phyloP scores from a whole-genome alignment of 37 sponge, comb jelly and placozoan genomes.

The Tethya wilhelma region DNA sequence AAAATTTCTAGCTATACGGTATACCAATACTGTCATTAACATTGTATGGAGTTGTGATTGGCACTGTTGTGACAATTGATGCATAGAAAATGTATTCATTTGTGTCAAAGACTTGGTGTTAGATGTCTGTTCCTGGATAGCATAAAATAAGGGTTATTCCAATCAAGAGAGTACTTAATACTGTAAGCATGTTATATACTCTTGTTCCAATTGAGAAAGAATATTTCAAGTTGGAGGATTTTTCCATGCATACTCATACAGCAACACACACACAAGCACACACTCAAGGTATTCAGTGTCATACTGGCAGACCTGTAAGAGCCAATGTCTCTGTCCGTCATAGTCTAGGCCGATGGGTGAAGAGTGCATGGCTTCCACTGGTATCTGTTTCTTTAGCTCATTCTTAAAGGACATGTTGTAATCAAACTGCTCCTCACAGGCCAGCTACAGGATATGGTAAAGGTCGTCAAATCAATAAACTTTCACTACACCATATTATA shows the following conservation, averaged over 20 bases:
- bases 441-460: slow-evolving; percentile 13
- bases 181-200: neutral
- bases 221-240: too few relatives aligned
- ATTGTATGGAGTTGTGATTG: too few relatives aligned
- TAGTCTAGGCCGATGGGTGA: slow-evolving; percentile 50
- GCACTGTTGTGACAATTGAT: too few relatives aligned
- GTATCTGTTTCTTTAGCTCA: slow-evolving; percentile 19
- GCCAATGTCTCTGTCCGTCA: slow-evolving; percentile 59
- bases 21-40: too few relatives aligned
- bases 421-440: slow-evolving; percentile 72
- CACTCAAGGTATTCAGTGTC: neutral
- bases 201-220: too few relatives aligned
- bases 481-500: neutral
- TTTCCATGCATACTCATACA: too few relatives aligned
- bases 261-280: slow-evolving; percentile 2
- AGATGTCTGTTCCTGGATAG: too few relatives aligned
- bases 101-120: too few relatives aligned
- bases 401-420: slow-evolving; percentile 34
- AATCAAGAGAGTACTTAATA: too few relatives aligned
- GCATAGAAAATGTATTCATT: too few relatives aligned
- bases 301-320: slow-evolving; percentile 41
- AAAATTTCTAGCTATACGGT: too few relatives aligned
- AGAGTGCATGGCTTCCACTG: neutral
- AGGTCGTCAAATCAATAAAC: neutral
- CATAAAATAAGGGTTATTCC: too few relatives aligned